Percentiles rank a stretch among this genome's conserved stretches.
phyloP scores from a whole-genome alignment of 2,113 vertebrate genomes.

The Tympanuchus pallidicinctus region DNA sequence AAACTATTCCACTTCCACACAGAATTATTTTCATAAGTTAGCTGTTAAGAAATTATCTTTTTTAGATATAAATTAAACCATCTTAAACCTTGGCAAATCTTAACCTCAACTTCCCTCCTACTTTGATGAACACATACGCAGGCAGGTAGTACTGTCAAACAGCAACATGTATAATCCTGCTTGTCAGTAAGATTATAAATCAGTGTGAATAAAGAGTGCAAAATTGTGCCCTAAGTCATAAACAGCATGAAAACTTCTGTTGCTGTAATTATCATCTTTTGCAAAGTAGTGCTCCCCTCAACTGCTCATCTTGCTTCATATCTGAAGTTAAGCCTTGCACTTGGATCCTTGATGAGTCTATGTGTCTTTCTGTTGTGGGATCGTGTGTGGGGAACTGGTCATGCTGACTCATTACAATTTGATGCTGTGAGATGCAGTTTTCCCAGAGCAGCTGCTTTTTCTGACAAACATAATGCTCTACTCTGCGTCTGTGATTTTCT shows the following conservation, averaged over 20 bases:
- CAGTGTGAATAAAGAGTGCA: background rate
- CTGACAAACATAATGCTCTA: conserved; percentile 1
- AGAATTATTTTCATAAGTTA: background rate
- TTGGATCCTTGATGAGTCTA: background rate
- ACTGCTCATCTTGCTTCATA: background rate
- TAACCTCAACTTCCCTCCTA: background rate
- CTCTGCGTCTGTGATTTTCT: conserved; percentile 38
- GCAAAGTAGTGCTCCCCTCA: background rate
- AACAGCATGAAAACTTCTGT: background rate
- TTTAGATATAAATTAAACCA: background rate
- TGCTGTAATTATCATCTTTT: background rate
- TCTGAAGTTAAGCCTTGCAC: background rate
- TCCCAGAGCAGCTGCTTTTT: conserved; percentile 47
- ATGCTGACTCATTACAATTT: background rate
- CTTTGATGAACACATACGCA: background rate
- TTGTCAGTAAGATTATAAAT: background rate
- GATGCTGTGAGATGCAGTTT: conserved; percentile 1
- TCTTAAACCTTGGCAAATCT: background rate
- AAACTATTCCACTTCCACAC: background rate
- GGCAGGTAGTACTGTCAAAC: background rate
- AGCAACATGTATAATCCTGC: background rate
- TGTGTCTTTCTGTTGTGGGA: background rate
- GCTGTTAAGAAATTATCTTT: background rate
- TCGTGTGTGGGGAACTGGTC: background rate
- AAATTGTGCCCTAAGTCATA: background rate